Evolutionary conservation across 2,797 vertebrate species (phyloP), one percentile per base, ranked within the genome.

Genomic region (Cuculus canorus): DNA sequence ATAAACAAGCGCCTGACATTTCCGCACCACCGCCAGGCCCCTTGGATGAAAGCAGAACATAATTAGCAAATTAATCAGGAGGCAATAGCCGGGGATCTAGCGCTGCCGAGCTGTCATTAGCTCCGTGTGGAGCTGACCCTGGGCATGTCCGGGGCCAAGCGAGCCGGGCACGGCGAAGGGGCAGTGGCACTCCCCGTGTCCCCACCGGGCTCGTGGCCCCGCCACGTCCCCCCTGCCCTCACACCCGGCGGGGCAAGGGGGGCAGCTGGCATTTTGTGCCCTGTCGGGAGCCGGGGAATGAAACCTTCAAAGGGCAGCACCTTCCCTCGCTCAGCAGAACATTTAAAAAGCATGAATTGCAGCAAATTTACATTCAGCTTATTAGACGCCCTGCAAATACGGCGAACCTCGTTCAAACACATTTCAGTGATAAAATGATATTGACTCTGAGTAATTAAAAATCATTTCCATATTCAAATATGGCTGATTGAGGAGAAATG

Each of bases 381-480:
- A 91, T 96, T 82, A 92, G 94, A 16, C 45, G 23, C 86, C 95
- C 95, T 81, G 95, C 96, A 97, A 97, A 97, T 33, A 97, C 39
- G 37, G 93, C 43, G 60, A 92, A 39, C 69, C 96, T 96, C 97
- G 93, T 97, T 97, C 97, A 98, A 97, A 97, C 97, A 97, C 97
- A 97, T 97, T 97, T 90, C 72, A 50, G 97, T 96, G 97, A 97
- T 97, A 97, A 98, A 97, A 96, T 77, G 96, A 96, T 97, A 97
- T 97, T 97, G 98, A 98, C 97, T 98, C 97, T 94, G 96, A 97
- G 98, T 98, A 98, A 98, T 98, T 98, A 98, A 98, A 98, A 98
- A 97, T 97, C 94, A 95, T 98, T 98, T 98, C 98, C 97, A 98
- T 98, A 98, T 98, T 98, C 98, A 98, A 98, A 98, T 97, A 97